A percentile compares a stretch with the other conserved stretches of the same genome.
These are phyloP conservation scores for Andrena haemorrhoa DNA, from an alignment of 2,888 invertebrate genomes.

Conservation along the genomic window DNA sequence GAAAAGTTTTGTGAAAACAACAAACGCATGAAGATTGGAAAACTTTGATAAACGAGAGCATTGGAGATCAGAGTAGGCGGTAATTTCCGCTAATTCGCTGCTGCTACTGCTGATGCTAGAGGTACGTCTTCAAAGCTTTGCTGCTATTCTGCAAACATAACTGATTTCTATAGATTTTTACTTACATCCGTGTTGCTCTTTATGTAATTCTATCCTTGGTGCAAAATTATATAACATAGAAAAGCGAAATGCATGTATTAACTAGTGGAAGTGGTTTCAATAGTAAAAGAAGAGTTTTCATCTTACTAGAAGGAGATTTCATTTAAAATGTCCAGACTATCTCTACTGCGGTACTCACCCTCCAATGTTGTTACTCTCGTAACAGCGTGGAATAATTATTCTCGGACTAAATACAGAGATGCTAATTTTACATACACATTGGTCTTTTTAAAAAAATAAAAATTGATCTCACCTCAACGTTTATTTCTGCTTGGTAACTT, in stretches of 20 bases:
- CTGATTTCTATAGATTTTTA: constrained; percentile 55
- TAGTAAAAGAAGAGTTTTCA: constrained; percentile 15
- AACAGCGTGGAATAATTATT: constrained; percentile 48
- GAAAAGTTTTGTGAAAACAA: constrained; percentile 73
- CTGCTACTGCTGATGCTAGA: constrained; percentile 83
- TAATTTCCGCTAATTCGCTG: constrained; percentile 81
- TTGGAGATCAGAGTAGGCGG: constrained; percentile 81
- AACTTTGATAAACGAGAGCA: constrained; percentile 80
- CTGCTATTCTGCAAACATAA: constrained; percentile 73
- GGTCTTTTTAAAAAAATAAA: constrained; percentile 6
- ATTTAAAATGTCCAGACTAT: constrained; percentile 35
- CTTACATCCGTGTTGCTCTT: constrained; percentile 60
- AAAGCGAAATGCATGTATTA: constrained; percentile 55
- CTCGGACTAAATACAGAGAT: constrained; percentile 8
- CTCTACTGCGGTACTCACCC: constrained; percentile 60
- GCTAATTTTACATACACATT: constrained; percentile 10
- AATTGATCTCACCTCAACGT: constrained; percentile 17
- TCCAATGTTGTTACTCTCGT: constrained; percentile 66
- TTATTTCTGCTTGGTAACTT: constrained; percentile 49
- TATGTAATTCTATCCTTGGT: constrained; percentile 60
- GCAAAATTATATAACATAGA: constrained; percentile 53
- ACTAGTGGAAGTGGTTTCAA: constrained; percentile 47
- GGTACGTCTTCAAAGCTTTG: constrained; percentile 84
- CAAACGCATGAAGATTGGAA: constrained; percentile 81
- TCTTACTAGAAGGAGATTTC: constrained; percentile 29